Evolutionary conservation across 2,113 vertebrate species (phyloP).

Genomic region (Saimiri boliviensis): DNA sequence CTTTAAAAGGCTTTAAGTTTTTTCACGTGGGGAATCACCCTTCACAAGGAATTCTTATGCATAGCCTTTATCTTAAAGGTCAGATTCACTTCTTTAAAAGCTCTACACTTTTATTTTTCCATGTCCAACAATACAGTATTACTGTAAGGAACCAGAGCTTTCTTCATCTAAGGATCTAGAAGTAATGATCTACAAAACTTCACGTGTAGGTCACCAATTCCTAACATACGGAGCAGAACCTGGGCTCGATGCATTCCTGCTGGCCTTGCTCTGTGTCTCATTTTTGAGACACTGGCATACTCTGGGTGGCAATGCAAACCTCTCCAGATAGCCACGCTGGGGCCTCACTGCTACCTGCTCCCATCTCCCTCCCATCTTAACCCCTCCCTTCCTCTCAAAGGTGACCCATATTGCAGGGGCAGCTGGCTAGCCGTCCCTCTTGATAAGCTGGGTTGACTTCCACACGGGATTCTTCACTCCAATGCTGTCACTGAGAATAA

Average conservation of each 20-base stretch:
- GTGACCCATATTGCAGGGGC: not conserved
- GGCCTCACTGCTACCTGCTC: not conserved
- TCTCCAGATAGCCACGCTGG: not conserved
- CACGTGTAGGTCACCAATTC: not conserved
- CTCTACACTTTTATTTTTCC: not conserved
- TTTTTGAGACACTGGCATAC: not conserved
- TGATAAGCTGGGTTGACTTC: not conserved
- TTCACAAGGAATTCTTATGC: not conserved
- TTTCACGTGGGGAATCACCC: not conserved
- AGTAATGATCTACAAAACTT: not conserved
- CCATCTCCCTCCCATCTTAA: not conserved
- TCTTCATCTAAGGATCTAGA: not conserved
- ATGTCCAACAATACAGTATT: not conserved
- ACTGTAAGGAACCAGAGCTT: not conserved
- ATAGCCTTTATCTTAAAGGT: not conserved
- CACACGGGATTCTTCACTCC: not conserved
- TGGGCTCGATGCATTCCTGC: not conserved
- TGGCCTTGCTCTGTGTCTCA: not conserved
- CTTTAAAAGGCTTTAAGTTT: not conserved
- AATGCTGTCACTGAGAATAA: not conserved
- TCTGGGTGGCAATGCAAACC: not conserved
- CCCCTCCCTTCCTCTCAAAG: not conserved
- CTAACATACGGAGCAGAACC: not conserved
- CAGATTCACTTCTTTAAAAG: conserved; percentile 13
- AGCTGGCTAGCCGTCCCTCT: not conserved